These are phyloP conservation scores for Vulpes vulpes DNA, from an alignment of 2,113 vertebrate genomes.

Conservation along the genomic window DNA sequence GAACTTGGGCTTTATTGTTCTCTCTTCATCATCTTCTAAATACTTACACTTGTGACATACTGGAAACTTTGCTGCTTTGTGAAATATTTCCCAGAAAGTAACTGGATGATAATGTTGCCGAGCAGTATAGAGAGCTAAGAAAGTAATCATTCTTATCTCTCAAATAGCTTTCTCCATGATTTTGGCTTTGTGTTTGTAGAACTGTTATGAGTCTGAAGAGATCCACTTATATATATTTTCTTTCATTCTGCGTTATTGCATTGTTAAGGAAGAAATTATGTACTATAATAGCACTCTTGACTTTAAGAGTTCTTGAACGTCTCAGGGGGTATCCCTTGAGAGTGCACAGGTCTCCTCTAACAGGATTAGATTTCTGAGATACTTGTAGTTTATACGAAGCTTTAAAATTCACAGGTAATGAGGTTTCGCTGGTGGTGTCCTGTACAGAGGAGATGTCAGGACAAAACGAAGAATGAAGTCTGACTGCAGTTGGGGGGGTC, in stretches of 20 bases:
- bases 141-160: not conserved
- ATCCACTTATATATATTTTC: not conserved
- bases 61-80: constrained; percentile 27
- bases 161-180: constrained; percentile 15
- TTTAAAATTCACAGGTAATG: constrained; percentile 61
- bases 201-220: not conserved
- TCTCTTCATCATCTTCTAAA: constrained; percentile 1
- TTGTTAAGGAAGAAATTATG: constrained; percentile 59
- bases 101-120: not conserved
- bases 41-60: not conserved
- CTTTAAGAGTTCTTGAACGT: constrained; percentile 63
- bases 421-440: constrained; percentile 32
- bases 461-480: constrained; percentile 48
- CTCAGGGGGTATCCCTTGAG: not conserved
- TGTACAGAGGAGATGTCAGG: constrained; percentile 54
- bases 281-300: constrained; percentile 51
- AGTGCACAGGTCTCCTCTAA: not conserved
- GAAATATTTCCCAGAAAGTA: constrained; percentile 55
- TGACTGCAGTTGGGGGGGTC: not conserved
- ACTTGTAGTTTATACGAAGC: constrained; percentile 32
- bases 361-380: constrained; percentile 49
- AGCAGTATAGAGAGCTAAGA: not conserved
- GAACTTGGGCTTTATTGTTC: not conserved
- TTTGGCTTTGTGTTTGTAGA: constrained; percentile 44
- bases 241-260: constrained; percentile 17